These are phyloP conservation scores for Brachypterus glaber DNA, from an alignment of 2,888 invertebrate species.

Conservation along the genomic window DNA sequence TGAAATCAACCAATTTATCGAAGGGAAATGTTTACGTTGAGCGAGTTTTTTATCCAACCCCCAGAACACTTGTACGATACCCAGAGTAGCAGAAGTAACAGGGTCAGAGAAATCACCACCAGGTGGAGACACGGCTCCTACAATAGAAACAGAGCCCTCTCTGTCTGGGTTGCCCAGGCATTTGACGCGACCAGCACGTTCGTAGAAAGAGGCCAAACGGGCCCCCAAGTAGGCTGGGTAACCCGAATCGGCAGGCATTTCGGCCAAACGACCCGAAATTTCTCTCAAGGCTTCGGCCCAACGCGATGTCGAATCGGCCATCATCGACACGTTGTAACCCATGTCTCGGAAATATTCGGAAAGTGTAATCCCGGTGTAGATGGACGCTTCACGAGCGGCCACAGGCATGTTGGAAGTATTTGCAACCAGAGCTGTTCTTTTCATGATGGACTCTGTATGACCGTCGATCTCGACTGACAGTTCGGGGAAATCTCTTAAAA, in stretches of 20 bases:
- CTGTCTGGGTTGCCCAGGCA: constrained; percentile 96
- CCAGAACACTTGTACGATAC: constrained; percentile 75
- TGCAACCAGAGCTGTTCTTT: constrained; percentile 96
- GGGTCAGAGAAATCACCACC: constrained; percentile 99
- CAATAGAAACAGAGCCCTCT: constrained; percentile 98
- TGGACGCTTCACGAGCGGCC: constrained; percentile 99
- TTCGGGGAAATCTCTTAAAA: constrained; percentile 97
- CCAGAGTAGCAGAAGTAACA: constrained; percentile 93
- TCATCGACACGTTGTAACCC: constrained; percentile 99
- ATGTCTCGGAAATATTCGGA: constrained; percentile 99
- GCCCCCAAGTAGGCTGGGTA: constrained; percentile 99
- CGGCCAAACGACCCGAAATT: constrained; percentile 96
- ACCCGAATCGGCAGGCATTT: constrained; percentile 99
- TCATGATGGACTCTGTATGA: constrained; percentile 97
- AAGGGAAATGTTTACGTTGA: constrained; percentile 99
- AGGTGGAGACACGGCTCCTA: constrained; percentile 98
- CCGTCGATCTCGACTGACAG: constrained; percentile 96
- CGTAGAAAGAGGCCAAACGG: constrained; percentile 97
- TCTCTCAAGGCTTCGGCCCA: constrained; percentile 99
- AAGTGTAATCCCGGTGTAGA: constrained; percentile 98
- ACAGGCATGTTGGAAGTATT: constrained; percentile 99
- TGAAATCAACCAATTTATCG: constrained; percentile 99
- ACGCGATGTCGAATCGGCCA: constrained; percentile 99
- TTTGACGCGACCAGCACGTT: constrained; percentile 95
- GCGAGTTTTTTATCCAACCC: constrained; percentile 98